Base-by-base conservation (phyloP, 2,797 vertebrate genomes). In the Lerista edwardsae region DNA sequence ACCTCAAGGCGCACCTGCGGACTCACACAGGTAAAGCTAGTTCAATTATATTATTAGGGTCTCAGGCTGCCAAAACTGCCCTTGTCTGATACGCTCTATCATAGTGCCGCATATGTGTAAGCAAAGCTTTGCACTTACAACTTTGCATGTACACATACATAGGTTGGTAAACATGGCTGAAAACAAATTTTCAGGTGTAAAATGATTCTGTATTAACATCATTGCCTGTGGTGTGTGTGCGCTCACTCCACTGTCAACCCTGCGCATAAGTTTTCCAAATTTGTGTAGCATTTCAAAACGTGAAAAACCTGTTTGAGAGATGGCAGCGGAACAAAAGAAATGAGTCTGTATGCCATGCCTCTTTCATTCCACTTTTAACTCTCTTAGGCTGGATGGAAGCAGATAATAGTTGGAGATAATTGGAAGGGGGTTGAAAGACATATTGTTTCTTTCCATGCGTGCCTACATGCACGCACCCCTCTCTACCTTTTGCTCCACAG, bases 1-100 rank as follows among this genome's bases (percentile, higher is more conserved):
- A 99, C 93, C 97, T 99, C 88, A 99, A 99, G 94, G 98, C 99
- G 0, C 99, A 99, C 88, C 97, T 99, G 92, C 97, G 99, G 91
- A 99, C 99, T 12, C 99, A 99, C 96, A 99, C 99, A 98, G 99
- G 99, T 99, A 93, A 92, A 93, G 81, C 7, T n/a, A 1, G 0
- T 9, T 0, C 1, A 51, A 8, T 61, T 39, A 21, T 9, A 6
- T 59, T 14, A 11, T 59, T 19, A 51, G 4, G 62, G 19, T 80
- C 10, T 34, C 23, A 67, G 27, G 44, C 31, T 67, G n/a, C n/a
- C 29, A 2, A 31, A 31, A 34, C 11, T 31, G 27, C 27, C 27
- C 31, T 62, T 34, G 19, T 47, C 31, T 57, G 21, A 44, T 64
- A 80, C 10, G 4, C 59, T 47, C 31, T 34, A 5, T 23, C 4